These are phyloP conservation scores for Yponomeuta cagnagella DNA, from an alignment of 2,888 invertebrate species.

Conservation along the genomic window DNA sequence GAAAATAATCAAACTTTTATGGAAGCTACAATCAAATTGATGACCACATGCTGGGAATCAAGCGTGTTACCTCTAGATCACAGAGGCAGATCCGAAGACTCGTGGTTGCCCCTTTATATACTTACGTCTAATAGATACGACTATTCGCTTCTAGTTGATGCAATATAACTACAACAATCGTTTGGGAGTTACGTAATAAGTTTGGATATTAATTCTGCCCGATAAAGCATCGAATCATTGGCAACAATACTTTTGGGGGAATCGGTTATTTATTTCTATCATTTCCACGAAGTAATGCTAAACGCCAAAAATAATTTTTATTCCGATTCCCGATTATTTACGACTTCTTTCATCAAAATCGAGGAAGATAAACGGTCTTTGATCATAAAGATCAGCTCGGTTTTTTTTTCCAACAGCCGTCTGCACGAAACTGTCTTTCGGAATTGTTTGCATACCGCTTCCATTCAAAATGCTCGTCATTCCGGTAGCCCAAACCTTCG, in stretches of 20 bases:
- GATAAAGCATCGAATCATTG: constrained; percentile 39
- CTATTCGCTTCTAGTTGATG: constrained; percentile 63
- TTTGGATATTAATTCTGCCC: constrained; percentile 66
- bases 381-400: not conserved
- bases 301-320: too few species aligned
- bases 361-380: not conserved
- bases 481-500: constrained; percentile 48
- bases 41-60: too few species aligned
- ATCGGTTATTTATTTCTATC: not conserved
- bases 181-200: constrained; percentile 38
- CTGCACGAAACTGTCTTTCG: constrained; percentile 5
- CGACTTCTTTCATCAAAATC: not conserved
- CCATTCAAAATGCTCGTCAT: constrained; percentile 56
- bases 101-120: constrained; percentile 25
- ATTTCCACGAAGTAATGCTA: too few species aligned
- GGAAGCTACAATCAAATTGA: too few species aligned
- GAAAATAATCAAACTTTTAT: too few species aligned
- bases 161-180: constrained; percentile 45
- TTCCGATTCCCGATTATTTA: not conserved
- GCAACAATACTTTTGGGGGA: not conserved
- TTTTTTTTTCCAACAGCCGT: not conserved
- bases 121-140: constrained; percentile 62
- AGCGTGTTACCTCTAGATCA: too few species aligned
- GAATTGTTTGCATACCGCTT: constrained; percentile 63
- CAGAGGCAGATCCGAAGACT: too few species aligned